Evolutionary conservation across 2,797 vertebrate species (phyloP).

Genomic region (Tachyglossus aculeatus): DNA sequence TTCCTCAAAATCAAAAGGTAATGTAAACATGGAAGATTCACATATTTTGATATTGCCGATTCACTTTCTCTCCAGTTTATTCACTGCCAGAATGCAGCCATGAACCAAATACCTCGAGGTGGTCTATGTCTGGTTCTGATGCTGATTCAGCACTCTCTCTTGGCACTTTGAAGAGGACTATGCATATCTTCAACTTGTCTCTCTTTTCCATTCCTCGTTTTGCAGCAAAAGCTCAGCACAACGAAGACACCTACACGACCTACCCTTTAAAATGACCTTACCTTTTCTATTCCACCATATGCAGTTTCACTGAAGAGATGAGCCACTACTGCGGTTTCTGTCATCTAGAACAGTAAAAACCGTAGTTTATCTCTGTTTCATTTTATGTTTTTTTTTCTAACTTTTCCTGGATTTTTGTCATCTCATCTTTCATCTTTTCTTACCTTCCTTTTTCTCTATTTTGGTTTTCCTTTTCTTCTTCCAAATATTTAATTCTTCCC

Average conservation of each 20-base stretch:
- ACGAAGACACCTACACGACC: conserved; percentile 47
- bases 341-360: conserved; percentile 47
- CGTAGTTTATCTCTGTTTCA: conserved; percentile 24
- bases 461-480: background rate
- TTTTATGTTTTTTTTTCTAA: conserved; percentile 42
- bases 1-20: conserved; percentile 48
- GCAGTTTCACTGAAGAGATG: conserved; percentile 29
- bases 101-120: conserved; percentile 32
- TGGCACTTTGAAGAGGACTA: conserved; percentile 20
- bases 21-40: conserved; percentile 34
- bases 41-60: conserved; percentile 61
- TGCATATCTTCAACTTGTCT: conserved; percentile 30
- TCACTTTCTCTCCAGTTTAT: conserved; percentile 47
- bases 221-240: conserved; percentile 27
- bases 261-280: conserved; percentile 44
- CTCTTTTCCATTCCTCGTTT: conserved; percentile 38
- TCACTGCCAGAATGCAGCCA: conserved; percentile 19
- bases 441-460: background rate
- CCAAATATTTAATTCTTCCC: background rate
- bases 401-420: conserved; percentile 8
- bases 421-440: conserved; percentile 10
- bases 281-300: conserved; percentile 52
- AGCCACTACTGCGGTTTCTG: conserved; percentile 43
- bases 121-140: background rate
- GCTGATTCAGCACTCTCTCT: conserved; percentile 38